Conservation (phyloP, 2,113 vertebrate species). For the Heptranchias perlo region DNA sequence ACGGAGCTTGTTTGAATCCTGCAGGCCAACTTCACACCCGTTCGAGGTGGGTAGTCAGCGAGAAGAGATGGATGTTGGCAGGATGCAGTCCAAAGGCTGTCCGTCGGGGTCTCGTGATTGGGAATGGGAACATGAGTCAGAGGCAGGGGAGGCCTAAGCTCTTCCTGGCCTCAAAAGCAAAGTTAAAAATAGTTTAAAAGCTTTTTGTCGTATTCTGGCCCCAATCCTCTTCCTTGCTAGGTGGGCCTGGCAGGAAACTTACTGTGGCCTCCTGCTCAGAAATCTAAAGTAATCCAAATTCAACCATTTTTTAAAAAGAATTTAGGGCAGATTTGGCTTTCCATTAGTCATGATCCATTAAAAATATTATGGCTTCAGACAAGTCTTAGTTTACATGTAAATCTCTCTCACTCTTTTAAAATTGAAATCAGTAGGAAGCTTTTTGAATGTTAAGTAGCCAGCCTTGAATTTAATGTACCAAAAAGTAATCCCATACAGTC, state of each 20-base stretch:
- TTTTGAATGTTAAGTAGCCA: background rate
- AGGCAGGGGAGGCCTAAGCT: background rate
- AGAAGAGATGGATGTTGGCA: too few relatives aligned
- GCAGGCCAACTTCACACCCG: too few relatives aligned
- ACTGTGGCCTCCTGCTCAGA: background rate
- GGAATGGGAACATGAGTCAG: too few relatives aligned
- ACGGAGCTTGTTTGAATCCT: too few relatives aligned
- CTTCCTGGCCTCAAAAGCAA: background rate
- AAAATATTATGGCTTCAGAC: background rate
- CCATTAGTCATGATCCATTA: background rate
- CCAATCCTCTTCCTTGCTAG: background rate
- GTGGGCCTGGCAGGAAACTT: background rate
- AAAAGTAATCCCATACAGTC: background rate
- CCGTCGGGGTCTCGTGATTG: too few relatives aligned
- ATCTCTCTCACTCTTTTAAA: background rate
- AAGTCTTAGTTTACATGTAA: background rate
- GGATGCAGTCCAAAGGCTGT: too few relatives aligned
- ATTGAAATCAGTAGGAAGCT: background rate
- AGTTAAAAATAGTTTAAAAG: background rate
- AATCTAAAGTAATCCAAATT: background rate
- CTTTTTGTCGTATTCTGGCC: background rate
- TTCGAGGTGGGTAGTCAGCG: too few relatives aligned
- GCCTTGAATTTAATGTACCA: background rate
- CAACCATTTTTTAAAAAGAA: background rate
- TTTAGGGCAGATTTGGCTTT: background rate